These are phyloP conservation scores for Hirtodrosophila histrioides DNA, from an alignment of 2,888 invertebrate species.

Conservation along the genomic window DNA sequence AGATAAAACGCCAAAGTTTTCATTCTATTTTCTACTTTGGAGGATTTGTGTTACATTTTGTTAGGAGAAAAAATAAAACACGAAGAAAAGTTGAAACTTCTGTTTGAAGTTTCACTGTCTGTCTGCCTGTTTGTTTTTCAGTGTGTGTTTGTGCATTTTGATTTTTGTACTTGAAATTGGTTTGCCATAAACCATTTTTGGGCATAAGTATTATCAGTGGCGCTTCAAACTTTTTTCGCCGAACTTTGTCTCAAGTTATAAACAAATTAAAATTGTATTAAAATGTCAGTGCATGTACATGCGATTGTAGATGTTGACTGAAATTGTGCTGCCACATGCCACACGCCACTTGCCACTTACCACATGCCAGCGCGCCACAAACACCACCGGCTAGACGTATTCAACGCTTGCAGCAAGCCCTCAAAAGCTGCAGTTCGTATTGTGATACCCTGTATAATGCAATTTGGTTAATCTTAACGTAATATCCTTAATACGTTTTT, in stretches of 20 bases:
- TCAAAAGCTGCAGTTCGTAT: constrained; percentile 1
- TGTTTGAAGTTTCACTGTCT: constrained; percentile 58
- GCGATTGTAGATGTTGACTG: constrained; percentile 13
- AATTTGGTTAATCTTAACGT: no score
- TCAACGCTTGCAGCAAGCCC: constrained; percentile 12
- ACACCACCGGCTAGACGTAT: constrained; percentile 39
- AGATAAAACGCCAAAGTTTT: constrained; percentile 72
- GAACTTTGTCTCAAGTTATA: constrained; percentile 67
- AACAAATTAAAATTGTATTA: constrained; percentile 77
- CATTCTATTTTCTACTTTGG: constrained; percentile 77
- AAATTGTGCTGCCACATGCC: constrained; percentile 33
- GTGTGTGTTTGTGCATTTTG: constrained; percentile 53
- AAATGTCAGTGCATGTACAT: constrained; percentile 50
- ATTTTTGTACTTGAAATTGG: constrained; percentile 77
- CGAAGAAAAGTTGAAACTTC: constrained; percentile 60
- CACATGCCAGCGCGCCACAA: constrained; percentile 17
- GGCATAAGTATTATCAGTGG: constrained; percentile 41
- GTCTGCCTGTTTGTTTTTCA: background rate
- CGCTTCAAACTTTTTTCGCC: constrained; percentile 36
- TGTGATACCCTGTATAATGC: constrained; percentile 6
- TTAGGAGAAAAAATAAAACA: constrained; percentile 40
- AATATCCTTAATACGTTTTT: no score
- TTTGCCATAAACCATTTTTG: constrained; percentile 70
- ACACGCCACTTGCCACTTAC: constrained; percentile 19
- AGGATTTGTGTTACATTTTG: constrained; percentile 75